Conservation (phyloP, 2,888 invertebrate species). For the Villa cingulata region DNA sequence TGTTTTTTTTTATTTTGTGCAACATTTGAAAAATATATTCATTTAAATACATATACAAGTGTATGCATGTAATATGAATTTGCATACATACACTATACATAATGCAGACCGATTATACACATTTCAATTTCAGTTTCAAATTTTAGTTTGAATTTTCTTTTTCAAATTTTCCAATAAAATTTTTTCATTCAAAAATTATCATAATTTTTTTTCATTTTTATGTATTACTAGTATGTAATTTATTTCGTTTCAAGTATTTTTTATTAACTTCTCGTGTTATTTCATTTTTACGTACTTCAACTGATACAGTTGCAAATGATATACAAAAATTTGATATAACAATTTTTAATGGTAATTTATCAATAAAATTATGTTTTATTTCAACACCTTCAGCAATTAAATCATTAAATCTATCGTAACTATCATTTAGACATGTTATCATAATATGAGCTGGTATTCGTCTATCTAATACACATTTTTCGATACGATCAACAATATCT, state of each 20-base stretch:
- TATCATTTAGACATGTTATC: slow-evolving; percentile 18
- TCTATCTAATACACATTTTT: slow-evolving; percentile 21
- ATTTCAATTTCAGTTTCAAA: too few relatives aligned
- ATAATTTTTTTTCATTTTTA: too few relatives aligned
- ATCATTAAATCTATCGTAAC: slow-evolving; percentile 18
- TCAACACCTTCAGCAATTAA: slow-evolving; percentile 17
- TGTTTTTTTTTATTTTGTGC: too few relatives aligned
- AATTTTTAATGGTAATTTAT: slow-evolving; percentile 20
- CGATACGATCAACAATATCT: slow-evolving; percentile 20
- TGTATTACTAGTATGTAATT: too few relatives aligned
- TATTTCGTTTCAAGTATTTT: not conserved
- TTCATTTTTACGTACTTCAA: slow-evolving; percentile 16
- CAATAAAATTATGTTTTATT: slow-evolving; percentile 16
- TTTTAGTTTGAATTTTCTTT: too few relatives aligned
- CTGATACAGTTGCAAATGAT: slow-evolving; percentile 21
- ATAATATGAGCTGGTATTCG: slow-evolving; percentile 20
- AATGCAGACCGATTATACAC: too few relatives aligned
- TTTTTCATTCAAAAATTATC: too few relatives aligned
- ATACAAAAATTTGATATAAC: slow-evolving; percentile 24
- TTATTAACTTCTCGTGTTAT: slow-evolving; percentile 10
- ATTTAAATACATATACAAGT: too few relatives aligned
- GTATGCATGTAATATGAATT: too few relatives aligned
- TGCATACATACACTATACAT: too few relatives aligned
- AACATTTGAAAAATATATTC: too few relatives aligned
- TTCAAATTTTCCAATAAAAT: too few relatives aligned